Evolutionary conservation across 1,140 invertebrate genomes (phyloP).

Genomic region (Lordiphosa collinella): DNA sequence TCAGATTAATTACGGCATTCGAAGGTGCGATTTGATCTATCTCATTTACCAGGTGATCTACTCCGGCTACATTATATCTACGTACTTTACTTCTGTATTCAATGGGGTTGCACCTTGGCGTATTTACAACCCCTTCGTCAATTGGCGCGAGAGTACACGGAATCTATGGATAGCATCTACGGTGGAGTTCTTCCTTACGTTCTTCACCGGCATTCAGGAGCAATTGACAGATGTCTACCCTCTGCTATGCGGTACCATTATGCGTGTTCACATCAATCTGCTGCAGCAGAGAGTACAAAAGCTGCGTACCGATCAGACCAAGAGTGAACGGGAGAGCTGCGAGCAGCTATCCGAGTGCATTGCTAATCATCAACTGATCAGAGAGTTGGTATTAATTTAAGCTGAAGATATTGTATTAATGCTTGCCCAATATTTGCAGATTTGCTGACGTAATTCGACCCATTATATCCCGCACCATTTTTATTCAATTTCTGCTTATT

Average conservation of each 20-base stretch:
- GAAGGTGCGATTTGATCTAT: conserved; percentile 31
- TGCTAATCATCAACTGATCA: conserved; percentile 23
- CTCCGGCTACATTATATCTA: conserved; percentile 14
- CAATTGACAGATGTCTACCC: conserved; percentile 25
- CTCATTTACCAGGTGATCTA: conserved; percentile 19
- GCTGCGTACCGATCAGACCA: conserved; percentile 19
- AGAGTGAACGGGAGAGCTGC: conserved; percentile 14
- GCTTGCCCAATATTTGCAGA: background rate
- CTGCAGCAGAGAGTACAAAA: conserved; percentile 15
- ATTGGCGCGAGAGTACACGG: conserved; percentile 15
- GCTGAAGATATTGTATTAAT: background rate
- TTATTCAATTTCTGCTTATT: conserved; percentile 39
- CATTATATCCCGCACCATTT: background rate
- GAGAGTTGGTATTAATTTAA: background rate
- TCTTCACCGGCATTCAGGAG: background rate
- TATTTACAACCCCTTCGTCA: conserved; percentile 35
- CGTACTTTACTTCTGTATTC: background rate
- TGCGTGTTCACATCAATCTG: conserved; percentile 28
- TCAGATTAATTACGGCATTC: conserved; percentile 22
- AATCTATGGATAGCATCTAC: conserved; percentile 12
- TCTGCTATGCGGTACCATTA: conserved; percentile 12
- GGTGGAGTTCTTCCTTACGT: conserved; percentile 20
- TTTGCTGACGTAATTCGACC: conserved; percentile 3
- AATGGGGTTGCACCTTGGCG: conserved; percentile 25
- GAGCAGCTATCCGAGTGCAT: conserved; percentile 39